Evolutionary conservation across 2,888 invertebrate genomes (phyloP).

Genomic region (Troides oblongomaculatus): DNA sequence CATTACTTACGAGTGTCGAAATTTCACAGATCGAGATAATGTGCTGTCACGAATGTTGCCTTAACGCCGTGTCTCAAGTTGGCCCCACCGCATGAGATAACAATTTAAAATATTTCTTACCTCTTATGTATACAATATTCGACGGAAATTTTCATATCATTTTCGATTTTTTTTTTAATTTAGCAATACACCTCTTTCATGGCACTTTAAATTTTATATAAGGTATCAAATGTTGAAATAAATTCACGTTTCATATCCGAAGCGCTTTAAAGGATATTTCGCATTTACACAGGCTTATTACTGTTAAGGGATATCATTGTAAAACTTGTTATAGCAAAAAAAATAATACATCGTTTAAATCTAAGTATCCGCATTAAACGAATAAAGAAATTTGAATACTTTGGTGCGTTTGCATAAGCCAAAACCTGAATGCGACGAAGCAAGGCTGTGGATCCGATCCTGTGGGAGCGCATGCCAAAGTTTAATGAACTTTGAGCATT

Average conservation of each 20-base stretch:
- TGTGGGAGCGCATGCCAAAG: constrained; percentile 33
- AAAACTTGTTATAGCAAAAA: too few relatives aligned
- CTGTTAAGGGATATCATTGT: too few relatives aligned
- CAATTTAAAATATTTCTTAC: constrained; percentile 2
- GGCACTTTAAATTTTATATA: too few relatives aligned
- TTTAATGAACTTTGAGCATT: constrained; percentile 40
- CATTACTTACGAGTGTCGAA: constrained; percentile 22
- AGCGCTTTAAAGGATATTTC: neutral
- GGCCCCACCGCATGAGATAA: neutral
- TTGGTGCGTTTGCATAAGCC: neutral
- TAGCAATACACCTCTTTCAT: too few relatives aligned
- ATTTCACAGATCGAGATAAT: constrained; percentile 15
- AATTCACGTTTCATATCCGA: too few relatives aligned
- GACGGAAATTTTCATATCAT: neutral
- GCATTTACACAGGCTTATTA: too few relatives aligned
- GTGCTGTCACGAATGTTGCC: constrained; percentile 13
- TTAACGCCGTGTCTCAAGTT: constrained; percentile 4
- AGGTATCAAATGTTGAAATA: too few relatives aligned
- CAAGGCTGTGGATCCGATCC: constrained; percentile 15
- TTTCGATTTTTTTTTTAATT: neutral
- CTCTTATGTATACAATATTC: neutral
- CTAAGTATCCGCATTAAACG: too few relatives aligned
- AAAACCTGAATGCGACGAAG: constrained; percentile 1
- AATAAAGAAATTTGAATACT: too few relatives aligned
- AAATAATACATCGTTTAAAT: too few relatives aligned